Conservation (phyloP, 1,140 invertebrate species). For the Lerema accius region DNA sequence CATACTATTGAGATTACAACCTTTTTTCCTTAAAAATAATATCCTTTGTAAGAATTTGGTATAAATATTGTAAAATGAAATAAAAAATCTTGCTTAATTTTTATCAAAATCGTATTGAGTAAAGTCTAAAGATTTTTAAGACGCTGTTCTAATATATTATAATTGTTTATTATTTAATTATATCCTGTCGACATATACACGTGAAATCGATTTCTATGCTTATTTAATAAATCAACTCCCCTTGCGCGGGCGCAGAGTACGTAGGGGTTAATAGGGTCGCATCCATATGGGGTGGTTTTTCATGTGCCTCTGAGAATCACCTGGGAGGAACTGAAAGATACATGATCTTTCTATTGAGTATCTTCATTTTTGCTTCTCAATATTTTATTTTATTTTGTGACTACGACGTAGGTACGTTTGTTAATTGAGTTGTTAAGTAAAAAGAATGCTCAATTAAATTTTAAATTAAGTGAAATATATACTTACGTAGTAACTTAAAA, state of each 20-base stretch:
- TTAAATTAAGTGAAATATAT: too few relatives aligned
- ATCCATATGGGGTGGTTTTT: constrained; percentile 19
- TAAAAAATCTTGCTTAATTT: neutral
- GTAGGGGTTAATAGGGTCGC: constrained; percentile 17
- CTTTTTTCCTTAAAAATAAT: too few relatives aligned
- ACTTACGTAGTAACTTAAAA: too few relatives aligned
- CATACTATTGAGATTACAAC: too few relatives aligned
- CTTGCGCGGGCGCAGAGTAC: constrained; percentile 33
- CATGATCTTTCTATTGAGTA: constrained; percentile 6
- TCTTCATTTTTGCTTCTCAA: neutral
- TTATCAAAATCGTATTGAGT: too few relatives aligned
- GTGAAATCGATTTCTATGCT: constrained; percentile 58
- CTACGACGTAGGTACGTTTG: neutral
- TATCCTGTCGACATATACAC: constrained; percentile 32
- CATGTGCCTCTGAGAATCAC: constrained; percentile 11
- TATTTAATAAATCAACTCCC: constrained; percentile 50
- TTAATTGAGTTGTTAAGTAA: too few relatives aligned
- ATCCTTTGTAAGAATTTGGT: too few relatives aligned
- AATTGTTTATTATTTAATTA: constrained; percentile 17
- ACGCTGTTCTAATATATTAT: too few relatives aligned
- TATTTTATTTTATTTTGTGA: neutral
- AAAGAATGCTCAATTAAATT: too few relatives aligned
- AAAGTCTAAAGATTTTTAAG: too few relatives aligned
- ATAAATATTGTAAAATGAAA: too few relatives aligned
- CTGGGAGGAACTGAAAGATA: constrained; percentile 24